Conservation (phyloP, 2,113 vertebrate genomes). For the Tetrax tetrax region DNA sequence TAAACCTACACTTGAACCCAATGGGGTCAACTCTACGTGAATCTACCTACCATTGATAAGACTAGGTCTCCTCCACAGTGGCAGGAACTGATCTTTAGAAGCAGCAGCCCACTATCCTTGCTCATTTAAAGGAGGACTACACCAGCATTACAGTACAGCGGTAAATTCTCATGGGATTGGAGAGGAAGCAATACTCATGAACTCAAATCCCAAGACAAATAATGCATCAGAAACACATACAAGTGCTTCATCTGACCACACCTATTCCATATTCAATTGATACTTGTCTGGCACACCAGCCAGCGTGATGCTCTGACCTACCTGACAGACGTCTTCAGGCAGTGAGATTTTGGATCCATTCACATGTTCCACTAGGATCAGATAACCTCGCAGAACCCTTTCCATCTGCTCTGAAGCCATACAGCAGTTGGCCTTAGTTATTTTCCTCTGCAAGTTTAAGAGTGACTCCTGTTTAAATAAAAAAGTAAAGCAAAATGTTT, state of each 20-base stretch:
- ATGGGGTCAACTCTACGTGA: fast-evolving
- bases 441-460: conserved; percentile 67
- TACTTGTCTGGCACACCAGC: not conserved
- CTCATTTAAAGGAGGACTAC: not conserved
- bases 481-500: not conserved
- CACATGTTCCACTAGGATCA: conserved; percentile 81
- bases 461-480: conserved; percentile 70
- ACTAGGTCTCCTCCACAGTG: not conserved
- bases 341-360: conserved; percentile 85
- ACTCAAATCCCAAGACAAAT: not conserved
- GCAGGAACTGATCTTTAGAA: not conserved
- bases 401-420: conserved; percentile 83
- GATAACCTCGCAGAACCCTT: conserved; percentile 83
- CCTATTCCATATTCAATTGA: not conserved
- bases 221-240: not conserved
- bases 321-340: conserved; percentile 84
- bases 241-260: not conserved
- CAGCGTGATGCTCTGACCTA: conserved; percentile 38
- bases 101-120: not conserved
- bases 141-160: not conserved
- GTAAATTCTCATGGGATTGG: not conserved
- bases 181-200: not conserved
- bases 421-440: conserved; percentile 43
- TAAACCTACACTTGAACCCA: not conserved
- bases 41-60: not conserved